A percentile compares a stretch with the other conserved stretches of the same genome.
Evolutionary conservation across 2,888 invertebrate species (phyloP).

Genomic region (Philhelius pedissequus): DNA sequence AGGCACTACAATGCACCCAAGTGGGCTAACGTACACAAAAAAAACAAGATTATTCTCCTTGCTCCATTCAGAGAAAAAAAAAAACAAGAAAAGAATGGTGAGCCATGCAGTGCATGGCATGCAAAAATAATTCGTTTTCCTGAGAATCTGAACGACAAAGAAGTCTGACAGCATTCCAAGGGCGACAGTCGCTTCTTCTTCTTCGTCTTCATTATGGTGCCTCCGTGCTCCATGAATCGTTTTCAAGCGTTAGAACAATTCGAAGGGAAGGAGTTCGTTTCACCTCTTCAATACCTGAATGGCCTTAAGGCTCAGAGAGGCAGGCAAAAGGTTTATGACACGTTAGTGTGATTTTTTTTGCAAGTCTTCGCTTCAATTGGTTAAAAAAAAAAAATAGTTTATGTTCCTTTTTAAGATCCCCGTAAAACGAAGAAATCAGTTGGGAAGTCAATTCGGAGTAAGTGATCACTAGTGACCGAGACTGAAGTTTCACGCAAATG

Average conservation of each 20-base stretch:
- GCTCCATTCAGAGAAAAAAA: slow-evolving; percentile 30
- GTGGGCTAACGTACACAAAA: slow-evolving; percentile 15
- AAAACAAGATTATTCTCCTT: neutral
- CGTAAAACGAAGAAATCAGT: neutral
- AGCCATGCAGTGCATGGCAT: slow-evolving; percentile 15
- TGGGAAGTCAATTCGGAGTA: neutral
- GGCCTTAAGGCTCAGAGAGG: slow-evolving; percentile 45
- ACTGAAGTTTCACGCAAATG: slow-evolving; percentile 36
- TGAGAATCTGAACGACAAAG: slow-evolving; percentile 60
- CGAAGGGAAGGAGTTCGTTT: neutral
- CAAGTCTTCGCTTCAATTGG: neutral
- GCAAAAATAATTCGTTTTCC: slow-evolving; percentile 64
- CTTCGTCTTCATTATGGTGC: neutral
- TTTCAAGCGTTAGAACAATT: slow-evolving; percentile 45
- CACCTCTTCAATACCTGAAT: neutral
- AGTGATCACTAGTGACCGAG: slow-evolving; percentile 56
- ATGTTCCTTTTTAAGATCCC: slow-evolving; percentile 13
- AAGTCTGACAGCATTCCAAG: slow-evolving; percentile 64
- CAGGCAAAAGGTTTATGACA: slow-evolving; percentile 58
- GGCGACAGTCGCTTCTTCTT: slow-evolving; percentile 35
- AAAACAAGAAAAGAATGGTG: slow-evolving; percentile 7
- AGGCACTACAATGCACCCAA: slow-evolving; percentile 17
- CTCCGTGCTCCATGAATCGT: neutral
- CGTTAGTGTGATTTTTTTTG: slow-evolving; percentile 52
- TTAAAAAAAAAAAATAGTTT: neutral